phyloP scores from a whole-genome alignment of 2,888 invertebrate genomes.

The Electrophaes corylata region DNA sequence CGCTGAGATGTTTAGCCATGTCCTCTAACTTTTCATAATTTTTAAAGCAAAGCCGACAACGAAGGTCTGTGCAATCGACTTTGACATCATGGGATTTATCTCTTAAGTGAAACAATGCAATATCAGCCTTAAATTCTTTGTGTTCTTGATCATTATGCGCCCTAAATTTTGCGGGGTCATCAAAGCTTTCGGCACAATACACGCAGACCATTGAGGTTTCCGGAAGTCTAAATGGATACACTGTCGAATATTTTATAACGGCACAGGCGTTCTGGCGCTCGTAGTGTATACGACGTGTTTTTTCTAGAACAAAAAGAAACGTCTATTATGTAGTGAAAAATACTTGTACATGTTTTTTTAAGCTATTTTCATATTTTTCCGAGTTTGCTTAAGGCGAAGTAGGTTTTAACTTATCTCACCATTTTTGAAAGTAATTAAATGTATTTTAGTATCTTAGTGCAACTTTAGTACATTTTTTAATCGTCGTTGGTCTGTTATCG shows the following conservation, averaged over 20 bases:
- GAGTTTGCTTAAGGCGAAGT: background rate
- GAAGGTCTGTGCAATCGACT: slow-evolving; percentile 53
- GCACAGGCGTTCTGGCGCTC: slow-evolving; percentile 54
- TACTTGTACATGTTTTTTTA: too few relatives aligned
- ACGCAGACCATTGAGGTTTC: slow-evolving; percentile 55
- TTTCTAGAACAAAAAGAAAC: slow-evolving; percentile 64
- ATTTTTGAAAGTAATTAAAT: too few relatives aligned
- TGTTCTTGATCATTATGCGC: slow-evolving; percentile 52
- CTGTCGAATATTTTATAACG: slow-evolving; percentile 55
- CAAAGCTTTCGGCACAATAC: slow-evolving; percentile 52
- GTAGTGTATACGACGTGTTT: slow-evolving; percentile 43
- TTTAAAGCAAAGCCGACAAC: slow-evolving; percentile 50
- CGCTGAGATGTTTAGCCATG: slow-evolving; percentile 49
- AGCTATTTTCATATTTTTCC: background rate
- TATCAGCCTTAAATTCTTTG: slow-evolving; percentile 43
- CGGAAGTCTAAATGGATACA: slow-evolving; percentile 60
- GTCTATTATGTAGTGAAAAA: slow-evolving; percentile 30
- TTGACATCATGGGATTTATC: slow-evolving; percentile 40
- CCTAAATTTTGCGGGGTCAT: slow-evolving; percentile 49
- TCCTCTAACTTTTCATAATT: slow-evolving; percentile 44
- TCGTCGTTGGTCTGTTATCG: too few relatives aligned
- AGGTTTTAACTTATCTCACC: too few relatives aligned
- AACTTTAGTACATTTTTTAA: too few relatives aligned
- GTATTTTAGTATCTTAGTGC: too few relatives aligned
- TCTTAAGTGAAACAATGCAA: slow-evolving; percentile 45